A percentile compares a stretch with the other conserved stretches of the same genome.
Conservation (phyloP, 2,797 vertebrate genomes). For the Caiman crocodilus region DNA sequence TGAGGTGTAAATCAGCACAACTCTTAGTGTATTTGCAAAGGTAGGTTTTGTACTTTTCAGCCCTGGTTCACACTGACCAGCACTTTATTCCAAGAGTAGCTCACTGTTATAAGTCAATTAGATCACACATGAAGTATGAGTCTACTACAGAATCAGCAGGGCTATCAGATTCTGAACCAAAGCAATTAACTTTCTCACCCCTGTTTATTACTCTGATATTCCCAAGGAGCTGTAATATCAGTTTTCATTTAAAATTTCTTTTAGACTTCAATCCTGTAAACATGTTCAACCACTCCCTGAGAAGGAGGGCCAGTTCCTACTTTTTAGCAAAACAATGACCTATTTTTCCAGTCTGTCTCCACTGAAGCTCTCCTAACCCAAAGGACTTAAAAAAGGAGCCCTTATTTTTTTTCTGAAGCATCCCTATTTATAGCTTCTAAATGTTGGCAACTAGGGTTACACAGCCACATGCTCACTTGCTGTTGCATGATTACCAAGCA, state of each 20-base stretch:
- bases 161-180: not conserved
- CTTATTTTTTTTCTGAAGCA: not conserved
- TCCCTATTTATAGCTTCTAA: not conserved
- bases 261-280: not conserved
- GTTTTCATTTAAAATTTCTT: not conserved
- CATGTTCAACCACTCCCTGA: not conserved
- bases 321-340: not conserved
- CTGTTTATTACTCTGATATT: not conserved
- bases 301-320: not conserved
- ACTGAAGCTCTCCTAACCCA: not conserved
- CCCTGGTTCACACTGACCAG: not conserved
- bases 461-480: not conserved
- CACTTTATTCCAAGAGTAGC: not conserved
- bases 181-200: not conserved
- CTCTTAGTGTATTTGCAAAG: not conserved
- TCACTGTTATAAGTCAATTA: not conserved
- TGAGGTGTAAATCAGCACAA: rapidly evolving
- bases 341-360: not conserved
- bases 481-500: not conserved
- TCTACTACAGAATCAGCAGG: not conserved
- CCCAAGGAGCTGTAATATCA: not conserved
- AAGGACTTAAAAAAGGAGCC: not conserved
- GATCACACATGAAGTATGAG: not conserved
- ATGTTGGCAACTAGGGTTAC: not conserved
- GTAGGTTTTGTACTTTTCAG: not conserved